These are phyloP conservation scores for Zaprionus ornatus DNA, from an alignment of 1,140 invertebrate species.

Conservation along the genomic window DNA sequence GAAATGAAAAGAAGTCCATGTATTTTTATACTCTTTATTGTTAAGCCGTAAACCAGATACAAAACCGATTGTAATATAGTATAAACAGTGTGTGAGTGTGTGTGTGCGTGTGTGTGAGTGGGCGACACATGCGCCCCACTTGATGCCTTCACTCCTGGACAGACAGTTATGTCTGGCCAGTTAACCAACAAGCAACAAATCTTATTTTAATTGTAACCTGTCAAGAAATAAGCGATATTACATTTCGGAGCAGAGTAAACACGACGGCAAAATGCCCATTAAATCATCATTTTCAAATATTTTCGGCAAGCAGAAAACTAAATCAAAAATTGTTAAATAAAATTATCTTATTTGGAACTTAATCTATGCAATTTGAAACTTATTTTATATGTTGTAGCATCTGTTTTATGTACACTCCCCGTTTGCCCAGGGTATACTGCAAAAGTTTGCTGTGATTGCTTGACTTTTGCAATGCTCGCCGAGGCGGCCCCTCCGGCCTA, in stretches of 20 bases:
- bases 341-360: slow-evolving; percentile 3
- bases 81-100: slow-evolving; percentile 2
- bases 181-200: slow-evolving; percentile 25
- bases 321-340: slow-evolving; percentile 6
- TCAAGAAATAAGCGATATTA: slow-evolving; percentile 26
- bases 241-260: slow-evolving; percentile 10
- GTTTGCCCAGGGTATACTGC: neutral
- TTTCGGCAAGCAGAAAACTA: neutral
- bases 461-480: neutral
- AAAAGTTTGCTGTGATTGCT: neutral
- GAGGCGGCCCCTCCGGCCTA: neutral
- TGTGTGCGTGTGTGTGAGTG: slow-evolving; percentile 10
- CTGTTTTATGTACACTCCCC: neutral
- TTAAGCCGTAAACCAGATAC: slow-evolving; percentile 60
- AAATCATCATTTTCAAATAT: neutral
- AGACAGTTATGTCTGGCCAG: neutral
- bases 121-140: slow-evolving; percentile 3
- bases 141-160: slow-evolving; percentile 19
- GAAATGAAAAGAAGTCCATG: slow-evolving; percentile 48
- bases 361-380: neutral
- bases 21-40: slow-evolving; percentile 75
- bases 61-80: slow-evolving; percentile 19
- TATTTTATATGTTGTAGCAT: neutral
- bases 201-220: slow-evolving; percentile 39
- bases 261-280: slow-evolving; percentile 32